Base-by-base conservation (phyloP, 1,140 invertebrate genomes). In the Rhizoglyphus robini region DNA sequence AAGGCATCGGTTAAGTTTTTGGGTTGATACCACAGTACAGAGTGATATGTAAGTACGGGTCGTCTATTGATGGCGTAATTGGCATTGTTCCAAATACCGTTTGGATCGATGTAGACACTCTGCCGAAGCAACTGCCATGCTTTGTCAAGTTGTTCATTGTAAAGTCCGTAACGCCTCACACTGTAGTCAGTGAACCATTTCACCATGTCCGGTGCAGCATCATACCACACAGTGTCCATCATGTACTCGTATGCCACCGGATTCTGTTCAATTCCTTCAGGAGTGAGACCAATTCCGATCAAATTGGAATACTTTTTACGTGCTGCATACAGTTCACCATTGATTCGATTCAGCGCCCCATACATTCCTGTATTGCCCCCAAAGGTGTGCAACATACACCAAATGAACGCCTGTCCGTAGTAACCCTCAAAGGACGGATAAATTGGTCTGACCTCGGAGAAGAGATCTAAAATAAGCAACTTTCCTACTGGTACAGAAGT, bases 381-480 rank as follows among this genome's bases (percentile, higher is more conserved):
- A 74, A 93, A 96, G 74, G 96, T 91, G 70, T 96, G 90, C 23
- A 96, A 75, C 89, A 96, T 94, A 73, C 90, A 93, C 90, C 91
- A 96, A 57, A 97, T 87, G 73, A 90, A 97, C 0, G 88, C 88
- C 71, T 95, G 90, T 0, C 90, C 90, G 75, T 83, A 95, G 74
- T 88, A 96, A 27, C 86, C 90, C 1, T 86, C 71, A 0, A 88
- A 82, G 63, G 81, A 76, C 1, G 78, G 72, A 70, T 88, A 96
- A 66, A 88, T 83, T 0, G 90, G 90, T 73, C 79, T 82, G 63
- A 87, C 81, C 73, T 96, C 92, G 0, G 90, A 86, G 69, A 87
- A 84, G 0, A 96, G 76, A 76, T 96, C 91, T 4, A 96, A 76
- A 1, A 95, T 77, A 3, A 96, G 80, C 79, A 95, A 85, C 62